phyloP scores from a whole-genome alignment of 1,140 invertebrate genomes.

The Euura lappo region DNA sequence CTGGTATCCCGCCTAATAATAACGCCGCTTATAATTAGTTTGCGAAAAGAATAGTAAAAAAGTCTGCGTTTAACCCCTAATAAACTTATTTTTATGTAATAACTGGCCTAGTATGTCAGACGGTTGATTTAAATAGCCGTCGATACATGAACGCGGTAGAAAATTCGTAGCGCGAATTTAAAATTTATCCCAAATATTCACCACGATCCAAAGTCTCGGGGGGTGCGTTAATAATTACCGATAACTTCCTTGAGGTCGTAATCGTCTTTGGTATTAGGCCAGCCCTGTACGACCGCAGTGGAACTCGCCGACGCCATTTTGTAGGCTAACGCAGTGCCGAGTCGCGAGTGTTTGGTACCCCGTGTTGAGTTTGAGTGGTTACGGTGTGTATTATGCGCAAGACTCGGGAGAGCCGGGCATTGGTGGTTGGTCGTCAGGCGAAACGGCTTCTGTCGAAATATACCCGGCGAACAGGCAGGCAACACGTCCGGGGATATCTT shows the following conservation, averaged over 20 bases:
- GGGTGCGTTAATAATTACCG: slow-evolving; percentile 67
- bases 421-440: slow-evolving; percentile 35
- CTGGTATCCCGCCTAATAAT: background rate
- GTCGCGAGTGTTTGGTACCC: slow-evolving; percentile 40
- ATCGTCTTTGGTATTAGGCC: slow-evolving; percentile 93
- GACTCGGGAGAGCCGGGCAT: background rate
- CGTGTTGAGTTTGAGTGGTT: slow-evolving; percentile 4
- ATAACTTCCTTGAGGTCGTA: slow-evolving; percentile 96
- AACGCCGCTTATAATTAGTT: slow-evolving; percentile 4
- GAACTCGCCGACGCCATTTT: slow-evolving; percentile 74
- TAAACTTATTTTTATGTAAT: slow-evolving; percentile 24
- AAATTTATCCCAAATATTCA: too few relatives aligned
- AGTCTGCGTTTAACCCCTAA: background rate
- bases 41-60: background rate
- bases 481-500: slow-evolving; percentile 69
- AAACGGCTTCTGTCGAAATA: slow-evolving; percentile 70
- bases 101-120: slow-evolving; percentile 14
- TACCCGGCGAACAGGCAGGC: slow-evolving; percentile 68
- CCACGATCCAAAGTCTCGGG: too few relatives aligned
- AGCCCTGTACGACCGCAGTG: slow-evolving; percentile 67
- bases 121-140: slow-evolving; percentile 1
- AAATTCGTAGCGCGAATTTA: too few relatives aligned
- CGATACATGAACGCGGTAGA: too few relatives aligned
- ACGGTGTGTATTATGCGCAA: background rate
- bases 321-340: slow-evolving; percentile 68